Conservation (phyloP, 1,140 invertebrate genomes). For the Bombus confusus region DNA sequence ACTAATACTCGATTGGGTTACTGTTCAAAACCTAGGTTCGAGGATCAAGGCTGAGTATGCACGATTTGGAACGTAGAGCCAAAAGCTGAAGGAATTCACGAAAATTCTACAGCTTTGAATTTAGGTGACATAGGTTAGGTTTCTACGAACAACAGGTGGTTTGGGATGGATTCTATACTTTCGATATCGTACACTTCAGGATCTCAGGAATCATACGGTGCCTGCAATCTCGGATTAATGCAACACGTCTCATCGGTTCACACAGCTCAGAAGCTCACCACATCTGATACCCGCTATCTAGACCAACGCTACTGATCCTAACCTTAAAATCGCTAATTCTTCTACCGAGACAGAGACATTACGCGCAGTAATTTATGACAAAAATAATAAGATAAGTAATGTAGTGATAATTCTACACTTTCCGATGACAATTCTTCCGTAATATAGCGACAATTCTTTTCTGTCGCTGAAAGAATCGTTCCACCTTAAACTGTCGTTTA, state of each 20-base stretch:
- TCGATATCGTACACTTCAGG: not conserved
- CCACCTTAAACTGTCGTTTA: too few species aligned
- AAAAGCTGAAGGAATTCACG: too few species aligned
- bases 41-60: too few species aligned
- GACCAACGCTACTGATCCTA: not conserved
- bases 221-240: not conserved
- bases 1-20: too few species aligned
- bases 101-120: not conserved
- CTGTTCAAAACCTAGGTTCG: too few species aligned
- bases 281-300: not conserved
- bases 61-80: too few species aligned
- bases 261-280: not conserved
- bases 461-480: too few species aligned
- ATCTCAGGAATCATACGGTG: not conserved
- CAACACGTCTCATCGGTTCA: not conserved
- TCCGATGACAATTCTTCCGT: too few species aligned
- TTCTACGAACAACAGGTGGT: not conserved
- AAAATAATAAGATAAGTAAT: too few species aligned
- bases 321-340: not conserved
- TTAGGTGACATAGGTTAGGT: not conserved
- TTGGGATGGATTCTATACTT: not conserved
- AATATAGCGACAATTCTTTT: too few species aligned
- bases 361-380: not conserved
- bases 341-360: not conserved
- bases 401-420: too few species aligned